Evolutionary conservation across 2,797 vertebrate species (phyloP).

Genomic region (Uromys caudimaculatus): DNA sequence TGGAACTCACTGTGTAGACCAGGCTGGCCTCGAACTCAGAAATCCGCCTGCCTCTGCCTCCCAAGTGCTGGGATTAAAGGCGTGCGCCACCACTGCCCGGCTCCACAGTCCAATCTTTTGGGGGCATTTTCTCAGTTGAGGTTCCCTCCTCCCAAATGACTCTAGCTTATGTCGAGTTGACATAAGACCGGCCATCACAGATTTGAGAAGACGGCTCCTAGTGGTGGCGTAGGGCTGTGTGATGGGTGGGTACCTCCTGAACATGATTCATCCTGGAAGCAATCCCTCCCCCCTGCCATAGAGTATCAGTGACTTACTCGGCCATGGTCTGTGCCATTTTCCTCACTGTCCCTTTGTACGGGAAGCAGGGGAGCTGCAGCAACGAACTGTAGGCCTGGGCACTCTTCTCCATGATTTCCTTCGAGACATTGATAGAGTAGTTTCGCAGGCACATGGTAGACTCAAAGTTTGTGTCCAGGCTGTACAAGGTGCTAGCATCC

Average conservation of each 20-base stretch:
- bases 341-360: constrained; percentile 35
- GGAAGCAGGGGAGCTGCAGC: neutral
- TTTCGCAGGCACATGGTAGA: constrained; percentile 74
- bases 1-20: too few species aligned
- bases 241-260: accelerated
- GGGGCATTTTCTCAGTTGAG: neutral
- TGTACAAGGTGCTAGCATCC: neutral
- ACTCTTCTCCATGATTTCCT: constrained; percentile 82
- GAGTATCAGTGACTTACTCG: constrained; percentile 68
- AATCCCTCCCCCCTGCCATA: neutral
- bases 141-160: neutral
- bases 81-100: too few species aligned
- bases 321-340: constrained; percentile 62
- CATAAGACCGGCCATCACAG: neutral
- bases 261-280: accelerated
- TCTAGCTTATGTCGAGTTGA: neutral
- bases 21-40: too few species aligned
- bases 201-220: neutral
- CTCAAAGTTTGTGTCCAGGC: neutral
- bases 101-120: too few species aligned
- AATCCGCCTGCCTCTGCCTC: too few species aligned
- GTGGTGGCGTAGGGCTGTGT: too few species aligned
- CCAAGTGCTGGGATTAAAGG: too few species aligned
- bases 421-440: constrained; percentile 79
- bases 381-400: constrained; percentile 81